Evolutionary conservation across 2,888 invertebrate genomes (phyloP), one percentile per base, ranked within the genome.

Genomic region (Latrodectus hesperus): DNA sequence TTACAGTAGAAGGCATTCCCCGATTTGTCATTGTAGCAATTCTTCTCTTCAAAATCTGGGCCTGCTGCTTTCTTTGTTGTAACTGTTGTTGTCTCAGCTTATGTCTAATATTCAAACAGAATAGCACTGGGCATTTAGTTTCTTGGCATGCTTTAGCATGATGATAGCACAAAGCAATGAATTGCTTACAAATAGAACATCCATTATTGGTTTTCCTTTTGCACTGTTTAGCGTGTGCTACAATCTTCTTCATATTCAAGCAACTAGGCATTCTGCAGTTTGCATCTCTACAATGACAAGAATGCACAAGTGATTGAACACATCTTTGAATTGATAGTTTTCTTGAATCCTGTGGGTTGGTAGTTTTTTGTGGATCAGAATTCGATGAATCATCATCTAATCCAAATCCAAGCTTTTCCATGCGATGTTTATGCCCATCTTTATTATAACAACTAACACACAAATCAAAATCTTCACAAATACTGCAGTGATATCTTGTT

Each of bases 171-270:
- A 99, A 93, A 67, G 99, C 99, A 92, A 99, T 98, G 78, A 99
- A 95, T 93, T 99, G 99, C 93, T 99, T 99, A 94, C 99, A 99
- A 90, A 99, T 98, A 0, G 98, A 98, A 93, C 99, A 99, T 90
- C 97, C 98, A 91, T 98, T 65, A 49, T 55, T 77, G 12, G 70
- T 97, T 94, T 98, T 98, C 90, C 97, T 94, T 93, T 98, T 98
- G 94, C 99, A 99, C 91, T 95, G 95, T 94, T 98, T 98, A 51
- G 99, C 98, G 93, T 99, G 99, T 89, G 96, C 95, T n/a, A 99
- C 98, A 67, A 99, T 98, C 83, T 98, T 95, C 93, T 99, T 99
- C 99, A 99, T 99, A 94, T 98, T 99, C 93, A 97, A 96, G 93
- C 99, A 99, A 91, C 98, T 98, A 26, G 98, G 97, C 91, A 98